phyloP scores from a whole-genome alignment of 2,888 invertebrate species.

The Cremastinae sp. region DNA sequence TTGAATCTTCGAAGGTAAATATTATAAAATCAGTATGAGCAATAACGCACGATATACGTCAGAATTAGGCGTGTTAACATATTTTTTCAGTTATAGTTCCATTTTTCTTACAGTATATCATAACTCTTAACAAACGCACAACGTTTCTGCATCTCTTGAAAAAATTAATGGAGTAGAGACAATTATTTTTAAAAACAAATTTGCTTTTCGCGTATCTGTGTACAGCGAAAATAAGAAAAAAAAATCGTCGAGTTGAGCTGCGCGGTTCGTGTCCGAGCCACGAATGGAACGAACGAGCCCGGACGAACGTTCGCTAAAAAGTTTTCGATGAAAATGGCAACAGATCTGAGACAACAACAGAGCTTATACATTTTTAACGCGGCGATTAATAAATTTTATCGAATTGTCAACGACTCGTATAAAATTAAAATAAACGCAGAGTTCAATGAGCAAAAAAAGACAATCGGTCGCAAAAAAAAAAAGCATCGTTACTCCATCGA shows the following conservation, averaged over 20 bases:
- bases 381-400: slow-evolving; percentile 28
- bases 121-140: not conserved
- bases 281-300: too few species aligned
- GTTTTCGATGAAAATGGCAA: not conserved
- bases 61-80: too few species aligned
- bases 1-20: too few species aligned
- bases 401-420: slow-evolving; percentile 14
- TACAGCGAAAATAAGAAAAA: not conserved
- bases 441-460: slow-evolving; percentile 54
- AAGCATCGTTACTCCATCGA: slow-evolving; percentile 51
- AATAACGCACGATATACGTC: too few species aligned
- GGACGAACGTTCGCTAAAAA: too few species aligned
- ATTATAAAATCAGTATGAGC: too few species aligned
- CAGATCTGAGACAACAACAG: too few species aligned
- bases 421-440: too few species aligned
- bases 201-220: not conserved
- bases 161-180: not conserved
- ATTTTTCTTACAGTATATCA: too few species aligned
- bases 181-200: not conserved
- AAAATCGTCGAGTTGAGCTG: not conserved
- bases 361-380: too few species aligned
- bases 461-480: slow-evolving; percentile 8
- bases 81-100: too few species aligned
- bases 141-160: not conserved
- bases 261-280: not conserved